Base-by-base conservation (phyloP, 2,113 vertebrate species). In the Balaeniceps rex region DNA sequence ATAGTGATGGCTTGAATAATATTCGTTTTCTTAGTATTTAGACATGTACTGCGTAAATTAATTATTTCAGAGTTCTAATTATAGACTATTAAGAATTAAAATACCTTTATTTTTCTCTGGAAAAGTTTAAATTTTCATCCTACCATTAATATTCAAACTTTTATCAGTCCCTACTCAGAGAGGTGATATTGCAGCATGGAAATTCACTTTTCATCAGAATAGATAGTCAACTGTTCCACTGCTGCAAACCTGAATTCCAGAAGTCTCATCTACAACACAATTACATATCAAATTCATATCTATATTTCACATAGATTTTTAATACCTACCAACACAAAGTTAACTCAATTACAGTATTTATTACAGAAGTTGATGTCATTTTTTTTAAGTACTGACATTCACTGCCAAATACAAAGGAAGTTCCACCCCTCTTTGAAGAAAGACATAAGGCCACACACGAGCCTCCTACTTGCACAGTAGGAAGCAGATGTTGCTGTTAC, bases 171-270 rank as follows among this genome's bases (percentile, higher is more conserved):
- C 76, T 36, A 60, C 47, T 85, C 87, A 51, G 31, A 83, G 66
- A 91, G 23, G 22, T 83, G 63, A 83, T 55, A 75, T 23, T 80
- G 49, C 58, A 92, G 75, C 60, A 58, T 88, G 44, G 44, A 96
- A 61, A 93, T 69, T 23, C 60, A 69, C 72, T 92, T 94, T 96
- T 65, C 78, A 91, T 90, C 66, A 94, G 90, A 90, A 94, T 83
- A 69, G 42, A 76, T 5, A 17, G n/a, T 83, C 80, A 91, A 10
- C 61, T 92, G 44, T 47, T 79, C 57, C 84, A 93, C 83, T 83
- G 78, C 86, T 94, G 38, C 63, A 88, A 88, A 60, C 17, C 46
- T 77, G 26, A 63, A 24, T 63, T 75, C 34, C 71, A 51, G 29
- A 90, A 94, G 70, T 90, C 86, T 96, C 77, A 88, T 66, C 55